phyloP scores from a whole-genome alignment of 2,797 vertebrate species.

The Oryzias dopingdopingensis region DNA sequence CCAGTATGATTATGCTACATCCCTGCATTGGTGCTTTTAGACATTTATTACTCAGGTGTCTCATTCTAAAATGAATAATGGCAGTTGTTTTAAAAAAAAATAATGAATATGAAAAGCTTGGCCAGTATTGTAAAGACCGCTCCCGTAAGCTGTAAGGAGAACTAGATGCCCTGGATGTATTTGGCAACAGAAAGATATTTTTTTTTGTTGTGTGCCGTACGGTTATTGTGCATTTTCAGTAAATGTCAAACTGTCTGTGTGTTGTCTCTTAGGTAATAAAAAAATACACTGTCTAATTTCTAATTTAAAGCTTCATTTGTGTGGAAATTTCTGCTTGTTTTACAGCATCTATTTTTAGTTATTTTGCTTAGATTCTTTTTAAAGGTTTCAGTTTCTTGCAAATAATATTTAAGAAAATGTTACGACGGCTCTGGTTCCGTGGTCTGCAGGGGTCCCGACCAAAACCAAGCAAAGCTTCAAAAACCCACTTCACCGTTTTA shows the following conservation, averaged over 20 bases:
- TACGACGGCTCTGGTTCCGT: no score
- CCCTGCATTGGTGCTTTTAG: conserved; percentile 48
- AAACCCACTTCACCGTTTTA: no score
- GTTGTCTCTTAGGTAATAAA: conserved; percentile 49
- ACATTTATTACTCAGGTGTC: conserved; percentile 43
- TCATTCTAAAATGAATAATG: conserved; percentile 8
- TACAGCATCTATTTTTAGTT: neutral
- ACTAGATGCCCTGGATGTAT: conserved; percentile 43
- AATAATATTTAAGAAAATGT: no score
- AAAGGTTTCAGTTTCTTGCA: no score
- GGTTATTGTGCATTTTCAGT: conserved; percentile 42
- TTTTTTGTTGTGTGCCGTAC: conserved; percentile 39
- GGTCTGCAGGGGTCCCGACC: no score
- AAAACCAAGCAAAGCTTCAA: no score
- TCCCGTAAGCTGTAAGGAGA: conserved; percentile 30
- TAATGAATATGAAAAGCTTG: neutral
- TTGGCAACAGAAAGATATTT: conserved; percentile 37
- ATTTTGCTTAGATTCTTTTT: neutral
- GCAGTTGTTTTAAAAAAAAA: neutral
- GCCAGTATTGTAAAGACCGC: conserved; percentile 39
- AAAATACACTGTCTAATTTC: conserved; percentile 56
- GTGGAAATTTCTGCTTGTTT: neutral
- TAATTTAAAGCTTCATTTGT: conserved; percentile 41
- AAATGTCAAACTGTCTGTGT: conserved; percentile 46
- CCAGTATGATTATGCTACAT: conserved; percentile 16